phyloP scores from a whole-genome alignment of 2,113 vertebrate species.

The Tetrao urogallus region DNA sequence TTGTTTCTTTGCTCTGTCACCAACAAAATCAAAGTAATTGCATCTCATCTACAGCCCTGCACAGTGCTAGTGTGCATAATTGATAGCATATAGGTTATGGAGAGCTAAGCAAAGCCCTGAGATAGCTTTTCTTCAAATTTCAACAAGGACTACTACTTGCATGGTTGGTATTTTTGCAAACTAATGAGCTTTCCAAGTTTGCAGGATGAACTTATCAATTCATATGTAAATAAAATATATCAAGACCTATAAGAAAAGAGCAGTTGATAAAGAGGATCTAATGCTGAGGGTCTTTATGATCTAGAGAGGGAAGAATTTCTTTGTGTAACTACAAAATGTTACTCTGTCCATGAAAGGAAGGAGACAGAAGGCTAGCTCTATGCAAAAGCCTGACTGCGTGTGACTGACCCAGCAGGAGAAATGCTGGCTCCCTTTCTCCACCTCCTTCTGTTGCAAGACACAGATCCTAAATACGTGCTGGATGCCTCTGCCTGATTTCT shows the following conservation, averaged over 20 bases:
- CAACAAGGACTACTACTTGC: background rate
- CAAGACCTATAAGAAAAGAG: constrained; percentile 75
- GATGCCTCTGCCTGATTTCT: constrained; percentile 15
- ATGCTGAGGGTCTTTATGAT: constrained; percentile 69
- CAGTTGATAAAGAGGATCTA: constrained; percentile 74
- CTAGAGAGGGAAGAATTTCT: constrained; percentile 76
- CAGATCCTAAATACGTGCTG: constrained; percentile 34
- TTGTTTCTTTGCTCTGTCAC: constrained; percentile 4
- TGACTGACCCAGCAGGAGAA: constrained; percentile 74
- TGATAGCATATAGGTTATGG: background rate
- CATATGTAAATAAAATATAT: constrained; percentile 78
- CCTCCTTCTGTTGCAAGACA: constrained; percentile 60
- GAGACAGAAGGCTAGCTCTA: constrained; percentile 77
- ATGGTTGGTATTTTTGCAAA: constrained; percentile 20
- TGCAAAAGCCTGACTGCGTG: constrained; percentile 72
- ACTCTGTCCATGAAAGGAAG: constrained; percentile 75
- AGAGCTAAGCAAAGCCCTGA: background rate
- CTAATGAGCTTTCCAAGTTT: constrained; percentile 23
- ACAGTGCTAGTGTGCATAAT: background rate
- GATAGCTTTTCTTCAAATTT: constrained; percentile 36
- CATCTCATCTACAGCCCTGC: background rate
- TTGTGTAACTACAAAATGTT: constrained; percentile 79
- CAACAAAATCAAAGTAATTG: constrained; percentile 6
- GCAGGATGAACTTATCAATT: constrained; percentile 46
- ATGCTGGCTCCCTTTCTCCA: constrained; percentile 59